These are phyloP conservation scores for Eupithecia inturbata DNA, from an alignment of 2,888 invertebrate genomes.

Conservation along the genomic window DNA sequence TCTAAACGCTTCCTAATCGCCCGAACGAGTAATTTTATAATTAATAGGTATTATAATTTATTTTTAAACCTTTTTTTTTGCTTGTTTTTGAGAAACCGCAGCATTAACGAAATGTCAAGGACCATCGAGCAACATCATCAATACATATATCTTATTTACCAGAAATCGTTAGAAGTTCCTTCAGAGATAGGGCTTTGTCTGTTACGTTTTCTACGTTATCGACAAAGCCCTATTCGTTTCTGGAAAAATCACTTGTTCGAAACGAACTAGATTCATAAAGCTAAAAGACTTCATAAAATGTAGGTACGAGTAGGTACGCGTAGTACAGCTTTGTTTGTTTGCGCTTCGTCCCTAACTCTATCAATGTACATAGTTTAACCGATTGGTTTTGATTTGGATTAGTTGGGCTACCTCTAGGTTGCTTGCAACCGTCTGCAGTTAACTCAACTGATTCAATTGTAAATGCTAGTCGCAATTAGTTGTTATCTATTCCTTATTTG, in stretches of 20 bases:
- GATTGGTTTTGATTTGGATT: neutral
- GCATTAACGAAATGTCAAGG: constrained; percentile 1
- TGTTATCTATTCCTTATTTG: too few species aligned
- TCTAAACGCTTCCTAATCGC: neutral
- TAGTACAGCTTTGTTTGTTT: neutral
- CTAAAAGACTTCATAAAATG: neutral
- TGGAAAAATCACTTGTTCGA: neutral
- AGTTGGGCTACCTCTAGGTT: neutral
- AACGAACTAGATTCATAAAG: neutral
- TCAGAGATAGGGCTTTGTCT: neutral
- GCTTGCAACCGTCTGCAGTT: neutral
- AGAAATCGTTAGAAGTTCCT: neutral
- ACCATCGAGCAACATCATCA: neutral
- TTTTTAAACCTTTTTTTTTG: neutral
- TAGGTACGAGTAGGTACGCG: neutral
- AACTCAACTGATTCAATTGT: neutral
- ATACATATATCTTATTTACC: neutral
- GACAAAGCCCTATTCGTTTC: neutral
- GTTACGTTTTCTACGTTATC: too few species aligned
- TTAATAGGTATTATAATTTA: neutral
- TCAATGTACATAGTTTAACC: too few species aligned
- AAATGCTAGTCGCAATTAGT: too few species aligned
- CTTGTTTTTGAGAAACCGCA: neutral
- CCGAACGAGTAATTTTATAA: neutral
- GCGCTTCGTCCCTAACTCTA: neutral